Percentiles rank a stretch among this genome's conserved stretches.
phyloP scores from a whole-genome alignment of 2,113 vertebrate species.

The Micromys minutus region DNA sequence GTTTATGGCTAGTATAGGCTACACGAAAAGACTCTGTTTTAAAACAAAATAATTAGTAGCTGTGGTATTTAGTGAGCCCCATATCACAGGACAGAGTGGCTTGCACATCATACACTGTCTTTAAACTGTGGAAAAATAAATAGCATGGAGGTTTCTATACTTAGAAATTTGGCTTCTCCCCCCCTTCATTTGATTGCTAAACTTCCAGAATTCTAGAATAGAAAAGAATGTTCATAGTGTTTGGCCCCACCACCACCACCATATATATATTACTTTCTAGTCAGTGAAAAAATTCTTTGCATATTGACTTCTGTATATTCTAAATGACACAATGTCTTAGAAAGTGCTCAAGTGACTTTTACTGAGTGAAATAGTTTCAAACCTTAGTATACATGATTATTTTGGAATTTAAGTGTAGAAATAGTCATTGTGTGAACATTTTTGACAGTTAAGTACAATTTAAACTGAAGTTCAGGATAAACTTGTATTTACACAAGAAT shows the following conservation, averaged over 20 bases:
- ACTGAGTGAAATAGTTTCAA: conserved; percentile 4
- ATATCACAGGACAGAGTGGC: neutral
- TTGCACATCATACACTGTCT: neutral
- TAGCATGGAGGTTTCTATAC: neutral
- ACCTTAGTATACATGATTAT: conserved; percentile 33
- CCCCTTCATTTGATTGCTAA: neutral
- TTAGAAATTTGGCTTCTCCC: neutral
- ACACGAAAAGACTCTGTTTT: neutral
- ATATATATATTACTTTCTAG: too few relatives aligned
- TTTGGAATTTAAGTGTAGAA: conserved; percentile 49
- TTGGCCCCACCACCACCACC: neutral
- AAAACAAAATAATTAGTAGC: neutral
- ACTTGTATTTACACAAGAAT: conserved; percentile 32
- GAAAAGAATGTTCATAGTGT: neutral
- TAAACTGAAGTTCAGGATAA: conserved; percentile 29
- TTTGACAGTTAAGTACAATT: conserved; percentile 30
- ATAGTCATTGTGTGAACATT: conserved; percentile 37
- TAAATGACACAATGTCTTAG: conserved; percentile 21
- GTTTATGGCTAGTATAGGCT: neutral
- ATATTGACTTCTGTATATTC: conserved; percentile 43
- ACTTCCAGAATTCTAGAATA: conserved; percentile 45
- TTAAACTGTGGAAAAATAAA: conserved; percentile 33
- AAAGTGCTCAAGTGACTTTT: conserved; percentile 62
- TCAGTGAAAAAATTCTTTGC: conserved; percentile 10
- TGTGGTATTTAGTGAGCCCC: neutral